Conservation (phyloP, 2,797 vertebrate species). For the Molossus alvarezi region DNA sequence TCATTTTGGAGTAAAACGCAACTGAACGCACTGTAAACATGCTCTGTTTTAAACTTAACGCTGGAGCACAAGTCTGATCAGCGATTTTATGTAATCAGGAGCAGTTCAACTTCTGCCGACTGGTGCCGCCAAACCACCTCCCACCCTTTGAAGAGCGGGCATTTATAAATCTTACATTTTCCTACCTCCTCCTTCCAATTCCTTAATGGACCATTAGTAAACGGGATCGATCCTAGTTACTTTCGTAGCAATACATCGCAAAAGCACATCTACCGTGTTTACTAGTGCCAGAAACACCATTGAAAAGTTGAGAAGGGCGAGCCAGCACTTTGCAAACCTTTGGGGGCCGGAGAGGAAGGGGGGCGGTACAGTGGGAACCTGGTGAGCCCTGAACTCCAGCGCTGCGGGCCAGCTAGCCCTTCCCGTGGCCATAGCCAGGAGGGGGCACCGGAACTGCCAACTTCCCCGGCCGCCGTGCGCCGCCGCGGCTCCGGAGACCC, state of each 20-base stretch:
- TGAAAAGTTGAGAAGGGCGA: constrained; percentile 72
- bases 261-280: background rate
- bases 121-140: background rate
- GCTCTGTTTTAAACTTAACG: background rate
- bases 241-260: constrained; percentile 27
- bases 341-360: background rate
- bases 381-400: background rate
- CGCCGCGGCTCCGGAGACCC: no score
- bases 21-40: background rate
- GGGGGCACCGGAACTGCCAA: background rate
- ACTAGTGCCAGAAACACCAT: background rate
- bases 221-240: constrained; percentile 64
- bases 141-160: background rate
- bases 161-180: constrained; percentile 50
- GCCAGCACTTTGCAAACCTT: constrained; percentile 55
- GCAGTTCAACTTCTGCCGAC: constrained; percentile 59
- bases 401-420: background rate
- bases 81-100: constrained; percentile 1
- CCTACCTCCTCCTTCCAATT: constrained; percentile 60
- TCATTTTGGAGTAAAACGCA: background rate
- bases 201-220: constrained; percentile 77
- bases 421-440: background rate
- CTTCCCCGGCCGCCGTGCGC: background rate
- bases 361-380: background rate
- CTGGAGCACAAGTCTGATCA: background rate